Percentiles rank a stretch among this genome's conserved stretches.
phyloP scores from a whole-genome alignment of 2,113 vertebrate species.

The Stomatorhinus ivindoensis region DNA sequence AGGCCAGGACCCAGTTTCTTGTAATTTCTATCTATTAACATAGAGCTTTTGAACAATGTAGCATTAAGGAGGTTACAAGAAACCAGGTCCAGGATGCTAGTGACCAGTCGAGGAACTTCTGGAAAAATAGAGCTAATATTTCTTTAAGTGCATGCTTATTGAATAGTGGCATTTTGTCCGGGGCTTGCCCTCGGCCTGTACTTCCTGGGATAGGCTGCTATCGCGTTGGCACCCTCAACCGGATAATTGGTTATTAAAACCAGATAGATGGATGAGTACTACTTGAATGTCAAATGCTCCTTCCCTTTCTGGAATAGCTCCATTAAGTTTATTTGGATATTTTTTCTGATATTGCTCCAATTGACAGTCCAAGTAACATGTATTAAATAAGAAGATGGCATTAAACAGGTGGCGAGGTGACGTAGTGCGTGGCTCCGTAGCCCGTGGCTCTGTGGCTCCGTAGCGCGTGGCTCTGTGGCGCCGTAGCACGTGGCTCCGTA shows the following conservation, averaged over 20 bases:
- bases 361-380: not conserved
- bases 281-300: not conserved
- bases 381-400: not conserved
- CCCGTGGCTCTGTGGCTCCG: no score
- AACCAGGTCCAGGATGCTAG: not conserved
- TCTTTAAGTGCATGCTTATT: not conserved
- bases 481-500: not conserved
- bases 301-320: not conserved
- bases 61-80: no score
- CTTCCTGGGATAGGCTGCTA: not conserved
- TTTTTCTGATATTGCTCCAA: not conserved
- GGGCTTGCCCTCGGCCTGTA: not conserved
- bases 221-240: not conserved
- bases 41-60: no score
- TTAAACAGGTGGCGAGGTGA: not conserved
- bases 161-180: not conserved
- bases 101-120: not conserved
- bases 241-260: not conserved
- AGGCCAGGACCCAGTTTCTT: not conserved
- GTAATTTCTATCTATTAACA: no score
- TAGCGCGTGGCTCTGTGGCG: not conserved
- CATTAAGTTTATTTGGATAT: not conserved
- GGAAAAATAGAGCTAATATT: not conserved
- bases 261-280: not conserved
- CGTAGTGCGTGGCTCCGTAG: not conserved